These are phyloP conservation scores for Neuroterus valhalla DNA, from an alignment of 1,140 invertebrate genomes.

Conservation along the genomic window DNA sequence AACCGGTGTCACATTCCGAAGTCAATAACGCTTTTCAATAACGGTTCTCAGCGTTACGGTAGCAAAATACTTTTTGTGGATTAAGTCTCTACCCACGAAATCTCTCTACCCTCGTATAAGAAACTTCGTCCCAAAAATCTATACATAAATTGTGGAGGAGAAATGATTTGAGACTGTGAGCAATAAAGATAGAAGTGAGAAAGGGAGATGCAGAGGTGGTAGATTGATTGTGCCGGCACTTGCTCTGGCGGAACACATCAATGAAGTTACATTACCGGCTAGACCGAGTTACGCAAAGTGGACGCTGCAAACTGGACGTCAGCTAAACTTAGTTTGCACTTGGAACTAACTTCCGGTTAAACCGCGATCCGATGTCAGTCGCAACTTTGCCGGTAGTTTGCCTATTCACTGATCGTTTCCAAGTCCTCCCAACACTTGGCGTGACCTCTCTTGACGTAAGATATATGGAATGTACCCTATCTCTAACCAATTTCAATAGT, in stretches of 20 bases:
- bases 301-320: constrained; percentile 68
- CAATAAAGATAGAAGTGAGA: constrained; percentile 50
- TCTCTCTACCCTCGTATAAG: too few relatives aligned
- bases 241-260: constrained; percentile 73
- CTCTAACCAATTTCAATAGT: constrained; percentile 5
- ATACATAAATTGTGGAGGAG: constrained; percentile 5
- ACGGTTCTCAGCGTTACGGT: too few relatives aligned
- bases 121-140: too few relatives aligned
- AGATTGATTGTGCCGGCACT: constrained; percentile 70
- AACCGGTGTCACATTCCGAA: too few relatives aligned
- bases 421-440: constrained; percentile 47
- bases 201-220: constrained; percentile 54
- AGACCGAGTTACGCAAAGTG: constrained; percentile 74
- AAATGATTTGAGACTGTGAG: constrained; percentile 45
- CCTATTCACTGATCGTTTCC: constrained; percentile 62
- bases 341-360: constrained; percentile 69
- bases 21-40: too few relatives aligned
- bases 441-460: background rate
- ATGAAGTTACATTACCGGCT: constrained; percentile 73
- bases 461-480: background rate
- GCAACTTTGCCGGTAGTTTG: constrained; percentile 63
- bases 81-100: too few relatives aligned
- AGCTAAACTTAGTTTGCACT: constrained; percentile 72
- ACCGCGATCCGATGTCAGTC: constrained; percentile 62
- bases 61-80: too few relatives aligned